Evolutionary conservation across 92 coral and sea anemone species (phyloP).

Genomic region (Parazoanthus atlanticus): DNA sequence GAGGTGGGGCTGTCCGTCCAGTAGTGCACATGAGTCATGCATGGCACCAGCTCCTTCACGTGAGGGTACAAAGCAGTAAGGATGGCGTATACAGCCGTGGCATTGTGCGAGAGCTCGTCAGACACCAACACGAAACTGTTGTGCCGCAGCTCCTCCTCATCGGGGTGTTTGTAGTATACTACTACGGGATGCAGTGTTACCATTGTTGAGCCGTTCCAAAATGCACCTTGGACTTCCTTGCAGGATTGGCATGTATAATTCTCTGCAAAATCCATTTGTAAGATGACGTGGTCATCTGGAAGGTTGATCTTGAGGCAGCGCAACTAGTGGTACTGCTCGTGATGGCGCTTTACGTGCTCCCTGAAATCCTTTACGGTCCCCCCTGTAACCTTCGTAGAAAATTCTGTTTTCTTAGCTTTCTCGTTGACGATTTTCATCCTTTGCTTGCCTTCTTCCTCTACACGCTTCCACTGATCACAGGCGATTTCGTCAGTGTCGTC

Average conservation of each 20-base stretch:
- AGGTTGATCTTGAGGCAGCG: not conserved
- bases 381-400: conserved; percentile 18
- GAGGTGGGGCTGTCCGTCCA: too few species aligned
- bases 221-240: conserved; percentile 18
- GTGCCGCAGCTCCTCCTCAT: conserved; percentile 34
- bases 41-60: too few species aligned
- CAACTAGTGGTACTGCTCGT: not conserved
- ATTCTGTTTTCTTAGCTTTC: conserved; percentile 4
- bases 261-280: conserved; percentile 21
- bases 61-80: too few species aligned
- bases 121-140: conserved; percentile 50
- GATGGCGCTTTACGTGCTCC: conserved; percentile 9
- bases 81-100: too few species aligned
- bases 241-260: conserved; percentile 17
- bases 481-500: conserved; percentile 20
- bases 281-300: not conserved
- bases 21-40: too few species aligned
- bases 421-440: conserved; percentile 19
- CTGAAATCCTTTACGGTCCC: conserved; percentile 1
- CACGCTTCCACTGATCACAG: conserved; percentile 10
- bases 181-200: conserved; percentile 49
- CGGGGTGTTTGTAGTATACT: conserved; percentile 40
- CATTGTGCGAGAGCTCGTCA: too few species aligned
- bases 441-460: not conserved
- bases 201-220: conserved; percentile 24